These are phyloP conservation scores for Muscicapa striata DNA, from an alignment of 2,797 vertebrate species.

Conservation along the genomic window DNA sequence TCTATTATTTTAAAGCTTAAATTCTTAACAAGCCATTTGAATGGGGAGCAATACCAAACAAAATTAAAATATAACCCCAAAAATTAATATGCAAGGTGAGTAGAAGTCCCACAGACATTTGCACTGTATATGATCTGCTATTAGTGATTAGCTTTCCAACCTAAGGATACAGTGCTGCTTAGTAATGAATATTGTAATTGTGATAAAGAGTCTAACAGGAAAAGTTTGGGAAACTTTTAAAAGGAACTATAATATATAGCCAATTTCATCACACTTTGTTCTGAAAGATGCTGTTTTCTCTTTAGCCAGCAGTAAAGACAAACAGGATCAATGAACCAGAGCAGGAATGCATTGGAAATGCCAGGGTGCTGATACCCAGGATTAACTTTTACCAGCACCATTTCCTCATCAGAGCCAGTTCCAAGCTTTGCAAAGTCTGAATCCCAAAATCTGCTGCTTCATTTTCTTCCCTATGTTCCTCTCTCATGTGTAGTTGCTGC, in stretches of 20 bases:
- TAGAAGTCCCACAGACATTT: neutral
- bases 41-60: neutral
- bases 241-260: neutral
- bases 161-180: neutral
- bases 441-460: neutral
- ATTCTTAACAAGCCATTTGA: neutral
- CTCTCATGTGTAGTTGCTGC: neutral
- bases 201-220: neutral
- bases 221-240: neutral
- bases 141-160: neutral
- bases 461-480: neutral
- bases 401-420: neutral
- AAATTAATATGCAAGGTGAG: neutral
- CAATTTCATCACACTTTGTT: neutral
- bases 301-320: neutral
- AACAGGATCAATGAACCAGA: neutral
- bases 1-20: neutral
- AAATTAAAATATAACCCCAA: neutral
- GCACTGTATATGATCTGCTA: neutral
- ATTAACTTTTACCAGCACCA: neutral
- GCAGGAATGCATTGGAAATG: neutral
- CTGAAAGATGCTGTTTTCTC: neutral
- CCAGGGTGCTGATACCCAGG: neutral
- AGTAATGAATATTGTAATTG: neutral
- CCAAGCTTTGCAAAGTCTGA: neutral